Conservation (phyloP, 2,888 invertebrate species). For the Drosophila niveifrons region DNA sequence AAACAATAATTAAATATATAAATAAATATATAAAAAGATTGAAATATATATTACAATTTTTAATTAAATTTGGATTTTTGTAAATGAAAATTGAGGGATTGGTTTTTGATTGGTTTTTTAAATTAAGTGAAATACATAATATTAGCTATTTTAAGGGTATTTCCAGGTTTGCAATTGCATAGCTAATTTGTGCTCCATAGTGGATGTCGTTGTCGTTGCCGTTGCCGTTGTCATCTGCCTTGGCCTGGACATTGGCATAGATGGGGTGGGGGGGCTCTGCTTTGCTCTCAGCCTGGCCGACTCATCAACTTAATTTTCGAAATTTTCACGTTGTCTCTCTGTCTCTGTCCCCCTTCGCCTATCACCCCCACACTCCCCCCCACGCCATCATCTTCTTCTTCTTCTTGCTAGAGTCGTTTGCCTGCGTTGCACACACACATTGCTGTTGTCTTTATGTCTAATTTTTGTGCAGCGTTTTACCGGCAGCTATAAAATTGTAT, state of each 20-base stretch:
- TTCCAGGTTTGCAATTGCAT: not conserved
- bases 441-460: constrained; percentile 73
- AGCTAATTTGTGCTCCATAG: constrained; percentile 2
- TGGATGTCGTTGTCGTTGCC: constrained; percentile 32
- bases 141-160: constrained; percentile 32
- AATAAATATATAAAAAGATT: too few relatives aligned
- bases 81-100: too few relatives aligned
- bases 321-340: constrained; percentile 65
- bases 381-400: constrained; percentile 4
- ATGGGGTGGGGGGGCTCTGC: constrained; percentile 3
- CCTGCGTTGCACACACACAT: constrained; percentile 42
- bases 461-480: constrained; percentile 80
- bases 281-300: constrained; percentile 20
- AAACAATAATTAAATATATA: too few relatives aligned
- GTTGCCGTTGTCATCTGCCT: constrained; percentile 11
- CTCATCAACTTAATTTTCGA: constrained; percentile 80
- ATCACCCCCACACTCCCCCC: constrained; percentile 5
- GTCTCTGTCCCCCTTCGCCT: not conserved
- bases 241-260: constrained; percentile 8
- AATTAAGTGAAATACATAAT: not conserved
- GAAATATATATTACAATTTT: too few relatives aligned
- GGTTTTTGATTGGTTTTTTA: too few relatives aligned
- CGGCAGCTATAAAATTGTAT: constrained; percentile 82
- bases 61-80: too few relatives aligned
- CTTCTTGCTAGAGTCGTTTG: constrained; percentile 9